Percentiles rank a stretch among this genome's conserved stretches.
These are phyloP conservation scores for Nezara viridula DNA, from an alignment of 2,888 invertebrate genomes.

Conservation along the genomic window DNA sequence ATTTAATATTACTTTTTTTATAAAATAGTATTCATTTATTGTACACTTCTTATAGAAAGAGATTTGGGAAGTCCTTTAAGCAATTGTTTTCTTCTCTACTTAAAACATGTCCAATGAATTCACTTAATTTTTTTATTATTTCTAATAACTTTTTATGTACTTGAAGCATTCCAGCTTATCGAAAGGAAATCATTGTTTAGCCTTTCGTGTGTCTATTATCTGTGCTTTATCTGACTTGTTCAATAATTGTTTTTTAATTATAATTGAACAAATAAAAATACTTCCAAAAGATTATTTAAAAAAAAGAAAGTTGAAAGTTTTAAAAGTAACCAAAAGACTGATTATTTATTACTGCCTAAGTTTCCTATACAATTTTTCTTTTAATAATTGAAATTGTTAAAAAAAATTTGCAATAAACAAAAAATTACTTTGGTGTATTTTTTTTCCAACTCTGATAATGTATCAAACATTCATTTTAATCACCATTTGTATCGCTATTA, in stretches of 20 bases:
- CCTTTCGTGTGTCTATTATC: not conserved
- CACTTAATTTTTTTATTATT: not conserved
- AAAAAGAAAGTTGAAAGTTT: slow-evolving; percentile 32
- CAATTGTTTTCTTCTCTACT: not conserved
- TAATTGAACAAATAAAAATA: slow-evolving; percentile 30
- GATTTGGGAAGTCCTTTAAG: not conserved
- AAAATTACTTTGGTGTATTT: not conserved
- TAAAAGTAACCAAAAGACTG: not conserved
- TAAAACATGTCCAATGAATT: not conserved
- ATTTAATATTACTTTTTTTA: not conserved
- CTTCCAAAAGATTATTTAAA: slow-evolving; percentile 6
- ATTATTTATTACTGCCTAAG: slow-evolving; percentile 3
- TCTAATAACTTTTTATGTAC: slow-evolving; percentile 1
- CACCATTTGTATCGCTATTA: not conserved
- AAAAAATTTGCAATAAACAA: not conserved
- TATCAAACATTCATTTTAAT: not conserved
- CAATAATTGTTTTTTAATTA: not conserved
- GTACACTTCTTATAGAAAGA: not conserved
- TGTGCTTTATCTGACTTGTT: slow-evolving; percentile 30
- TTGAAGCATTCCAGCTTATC: not conserved
- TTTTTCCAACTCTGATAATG: not conserved
- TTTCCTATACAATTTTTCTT: not conserved
- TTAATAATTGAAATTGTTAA: not conserved
- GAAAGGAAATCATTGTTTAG: not conserved
- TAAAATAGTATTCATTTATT: not conserved